Conservation (phyloP, 1,140 invertebrate species). For the Neodiprion virginianus region DNA sequence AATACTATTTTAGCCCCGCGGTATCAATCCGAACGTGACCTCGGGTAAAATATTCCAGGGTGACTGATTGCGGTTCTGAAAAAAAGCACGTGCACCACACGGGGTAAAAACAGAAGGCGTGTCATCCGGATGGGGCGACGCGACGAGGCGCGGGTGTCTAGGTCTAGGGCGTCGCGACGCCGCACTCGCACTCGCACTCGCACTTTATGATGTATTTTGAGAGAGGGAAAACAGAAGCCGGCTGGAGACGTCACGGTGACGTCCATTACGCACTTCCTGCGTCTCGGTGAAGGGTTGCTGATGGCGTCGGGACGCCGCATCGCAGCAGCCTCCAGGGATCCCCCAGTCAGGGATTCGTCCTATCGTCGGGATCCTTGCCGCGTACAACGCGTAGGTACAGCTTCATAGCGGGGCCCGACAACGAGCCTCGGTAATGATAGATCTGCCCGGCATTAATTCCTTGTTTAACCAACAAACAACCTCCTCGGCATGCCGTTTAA, state of each 20-base stretch:
- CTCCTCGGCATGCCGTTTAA: conserved; percentile 46
- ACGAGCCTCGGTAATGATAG: conserved; percentile 46
- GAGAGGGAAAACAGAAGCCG: conserved; percentile 6
- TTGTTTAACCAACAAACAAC: conserved; percentile 52
- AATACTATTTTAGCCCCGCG: too few species aligned
- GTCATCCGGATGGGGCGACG: too few species aligned
- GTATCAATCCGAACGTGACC: too few species aligned
- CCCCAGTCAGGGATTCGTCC: neutral
- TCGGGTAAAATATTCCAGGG: too few species aligned
- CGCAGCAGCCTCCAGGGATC: conserved; percentile 12
- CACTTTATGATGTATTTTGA: conserved; percentile 15
- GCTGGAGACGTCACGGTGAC: conserved; percentile 33
- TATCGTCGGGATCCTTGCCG: neutral
- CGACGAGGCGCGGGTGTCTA: too few species aligned
- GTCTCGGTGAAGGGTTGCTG: conserved; percentile 36
- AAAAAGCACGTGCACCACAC: too few species aligned
- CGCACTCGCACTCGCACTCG: neutral
- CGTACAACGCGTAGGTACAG: neutral
- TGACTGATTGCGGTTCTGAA: too few species aligned
- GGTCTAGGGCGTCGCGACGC: neutral
- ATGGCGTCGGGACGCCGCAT: conserved; percentile 29
- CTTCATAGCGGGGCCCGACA: conserved; percentile 15
- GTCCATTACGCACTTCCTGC: conserved; percentile 40
- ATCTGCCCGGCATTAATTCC: conserved; percentile 49
- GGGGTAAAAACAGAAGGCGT: too few species aligned